A percentile compares a stretch with the other conserved stretches of the same genome.
Conservation (phyloP, 2,797 vertebrate genomes). For the Harpagifer antarcticus region DNA sequence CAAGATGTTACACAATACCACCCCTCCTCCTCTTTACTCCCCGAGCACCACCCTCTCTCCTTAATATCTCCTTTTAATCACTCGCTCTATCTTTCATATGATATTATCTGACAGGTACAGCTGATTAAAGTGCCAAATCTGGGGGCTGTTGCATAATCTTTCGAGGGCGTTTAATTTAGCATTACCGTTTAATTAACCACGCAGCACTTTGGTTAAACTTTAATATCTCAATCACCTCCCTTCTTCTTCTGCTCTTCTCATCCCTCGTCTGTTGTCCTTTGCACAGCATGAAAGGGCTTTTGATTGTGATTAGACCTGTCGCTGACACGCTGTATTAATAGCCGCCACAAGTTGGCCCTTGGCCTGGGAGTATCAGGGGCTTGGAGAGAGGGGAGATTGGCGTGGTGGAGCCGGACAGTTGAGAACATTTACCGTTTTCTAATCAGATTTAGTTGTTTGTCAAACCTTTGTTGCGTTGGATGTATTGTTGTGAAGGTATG, state of each 20-base stretch:
- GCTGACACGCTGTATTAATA: conserved; percentile 78
- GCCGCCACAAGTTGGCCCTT: conserved; percentile 62
- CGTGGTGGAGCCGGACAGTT: conserved; percentile 28
- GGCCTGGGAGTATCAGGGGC: conserved; percentile 46
- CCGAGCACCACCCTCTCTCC: conserved; percentile 12
- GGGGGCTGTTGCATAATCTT: conserved; percentile 19
- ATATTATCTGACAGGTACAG: conserved; percentile 34
- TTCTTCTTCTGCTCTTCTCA: conserved; percentile 37
- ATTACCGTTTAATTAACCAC: conserved; percentile 29
- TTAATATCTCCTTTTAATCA: conserved; percentile 45
- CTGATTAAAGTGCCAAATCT: conserved; percentile 27
- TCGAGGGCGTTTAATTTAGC: conserved; percentile 28
- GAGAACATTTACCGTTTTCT: conserved; percentile 23
- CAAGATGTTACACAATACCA: conserved; percentile 62
- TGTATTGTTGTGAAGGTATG: conserved; percentile 25
- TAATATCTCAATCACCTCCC: conserved; percentile 19
- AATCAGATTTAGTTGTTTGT: conserved; percentile 56
- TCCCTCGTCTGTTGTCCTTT: conserved; percentile 37
- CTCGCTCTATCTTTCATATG: conserved; percentile 18
- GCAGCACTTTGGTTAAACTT: conserved; percentile 27
- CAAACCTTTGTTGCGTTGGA: neutral
- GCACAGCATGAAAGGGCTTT: conserved; percentile 61
- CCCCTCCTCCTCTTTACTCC: conserved; percentile 20
- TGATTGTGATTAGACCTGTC: conserved; percentile 73
- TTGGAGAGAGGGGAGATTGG: neutral